Base-by-base conservation (phyloP, 2,888 invertebrate species). In the Cryptocheilus praepositus region DNA sequence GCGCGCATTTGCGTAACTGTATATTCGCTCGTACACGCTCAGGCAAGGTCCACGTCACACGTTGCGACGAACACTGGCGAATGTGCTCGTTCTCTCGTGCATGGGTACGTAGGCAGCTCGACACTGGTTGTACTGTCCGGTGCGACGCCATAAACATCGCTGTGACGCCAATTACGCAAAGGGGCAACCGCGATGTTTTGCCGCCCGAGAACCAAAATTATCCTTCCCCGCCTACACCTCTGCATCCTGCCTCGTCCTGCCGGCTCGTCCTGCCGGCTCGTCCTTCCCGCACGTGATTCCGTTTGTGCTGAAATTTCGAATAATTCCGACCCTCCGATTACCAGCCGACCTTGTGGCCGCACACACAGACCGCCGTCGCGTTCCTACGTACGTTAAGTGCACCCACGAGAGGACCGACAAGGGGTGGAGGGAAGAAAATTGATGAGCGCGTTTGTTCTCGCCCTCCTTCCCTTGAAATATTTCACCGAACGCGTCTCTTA, bases 111-210 rank as follows among this genome's bases (percentile, higher is more conserved):
- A 36, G 58, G 49, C 28, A 36, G 53, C 62, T 61, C 64, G 67
- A 69, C 56, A 67, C 65, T 22, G 58, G 63, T 61, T 68, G 25
- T 65, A 67, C 61, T 55, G 57, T 65, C 64, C 68, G 66, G 58
- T 76, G 77, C 64, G 67, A 58, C 56, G 55, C 68, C 67, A 73
- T 81, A 81, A 82, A 82, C 77, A 79, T 75, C 81, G 73, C 74
- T 76, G 80, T 79, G 78, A 79, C 76, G 81, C 81, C 83, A 83
- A 83, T 83, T 83, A 83, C 77, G 80, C 76, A 74, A 81, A 80
- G 81, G 83, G 80, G 76, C 76, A 76, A 81, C 79, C 81, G 71
- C 79, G 78, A 79, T 83, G 82, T 83, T 83, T 81, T 82, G 77
- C 77, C 74, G 79, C 76, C 73, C 72, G 77, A 80, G 78, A 82